Percentiles rank a stretch among this genome's conserved stretches.
Evolutionary conservation across 1,140 invertebrate genomes (phyloP).

Genomic region (Pectinophora gossypiella): DNA sequence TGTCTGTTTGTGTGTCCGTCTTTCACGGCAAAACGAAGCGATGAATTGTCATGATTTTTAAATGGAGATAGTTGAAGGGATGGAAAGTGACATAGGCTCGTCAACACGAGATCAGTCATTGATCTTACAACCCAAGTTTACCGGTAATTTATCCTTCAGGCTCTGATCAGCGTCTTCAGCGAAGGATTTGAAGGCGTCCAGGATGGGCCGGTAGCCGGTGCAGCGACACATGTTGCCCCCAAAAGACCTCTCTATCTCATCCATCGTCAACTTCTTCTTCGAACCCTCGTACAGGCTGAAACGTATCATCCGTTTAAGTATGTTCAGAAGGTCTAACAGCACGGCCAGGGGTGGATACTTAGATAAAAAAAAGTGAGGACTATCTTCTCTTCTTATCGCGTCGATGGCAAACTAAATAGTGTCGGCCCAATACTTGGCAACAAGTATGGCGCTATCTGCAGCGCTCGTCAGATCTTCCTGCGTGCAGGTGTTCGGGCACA

Average conservation of each 20-base stretch:
- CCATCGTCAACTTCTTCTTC: conserved; percentile 69
- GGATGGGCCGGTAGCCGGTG: conserved; percentile 90
- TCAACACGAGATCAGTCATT: conserved; percentile 4
- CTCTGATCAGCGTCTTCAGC: conserved; percentile 75
- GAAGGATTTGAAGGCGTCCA: conserved; percentile 88
- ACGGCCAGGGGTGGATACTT: too few relatives aligned
- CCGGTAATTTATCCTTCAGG: conserved; percentile 64
- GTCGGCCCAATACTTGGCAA: too few relatives aligned
- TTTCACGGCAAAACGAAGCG: not conserved
- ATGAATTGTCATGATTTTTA: not conserved
- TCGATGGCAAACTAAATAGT: not conserved
- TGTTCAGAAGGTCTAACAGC: too few relatives aligned
- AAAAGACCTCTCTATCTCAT: conserved; percentile 83
- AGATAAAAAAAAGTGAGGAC: too few relatives aligned
- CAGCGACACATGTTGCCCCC: conserved; percentile 91
- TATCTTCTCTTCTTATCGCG: too few relatives aligned
- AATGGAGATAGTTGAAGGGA: not conserved
- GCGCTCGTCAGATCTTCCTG: too few relatives aligned
- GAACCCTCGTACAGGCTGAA: conserved; percentile 37
- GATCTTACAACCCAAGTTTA: conserved; percentile 9
- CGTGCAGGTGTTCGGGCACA: too few relatives aligned
- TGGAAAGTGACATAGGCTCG: not conserved
- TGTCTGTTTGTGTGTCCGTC: not conserved
- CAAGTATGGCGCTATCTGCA: too few relatives aligned
- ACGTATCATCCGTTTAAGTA: not conserved